Evolutionary conservation across 2,888 invertebrate species (phyloP).

Genomic region (Eupithecia subfuscata): DNA sequence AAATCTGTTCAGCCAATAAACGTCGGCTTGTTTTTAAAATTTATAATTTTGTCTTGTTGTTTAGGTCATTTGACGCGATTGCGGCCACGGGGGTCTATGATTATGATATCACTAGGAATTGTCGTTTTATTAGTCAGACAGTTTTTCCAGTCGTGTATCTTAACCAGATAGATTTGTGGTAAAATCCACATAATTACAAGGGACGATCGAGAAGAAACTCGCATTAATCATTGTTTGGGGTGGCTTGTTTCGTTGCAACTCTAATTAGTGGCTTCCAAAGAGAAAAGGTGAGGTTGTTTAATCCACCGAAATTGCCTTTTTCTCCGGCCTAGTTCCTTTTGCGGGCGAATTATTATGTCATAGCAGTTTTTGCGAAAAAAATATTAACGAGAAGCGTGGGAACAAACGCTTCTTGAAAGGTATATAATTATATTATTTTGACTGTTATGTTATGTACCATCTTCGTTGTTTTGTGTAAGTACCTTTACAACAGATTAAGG

Average conservation of each 20-base stretch:
- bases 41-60: too few relatives aligned
- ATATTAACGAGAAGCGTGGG: too few relatives aligned
- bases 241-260: constrained; percentile 25
- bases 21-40: too few relatives aligned
- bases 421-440: too few relatives aligned
- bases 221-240: constrained; percentile 46
- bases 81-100: neutral
- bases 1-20: too few relatives aligned
- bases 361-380: neutral
- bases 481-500: too few relatives aligned
- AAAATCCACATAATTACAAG: constrained; percentile 19
- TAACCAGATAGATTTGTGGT: neutral
- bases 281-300: constrained; percentile 8
- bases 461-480: neutral
- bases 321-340: constrained; percentile 2
- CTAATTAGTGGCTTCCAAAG: constrained; percentile 24
- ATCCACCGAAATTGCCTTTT: constrained; percentile 12
- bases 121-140: too few relatives aligned
- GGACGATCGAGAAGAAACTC: constrained; percentile 33
- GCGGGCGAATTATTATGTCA: neutral
- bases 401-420: too few relatives aligned
- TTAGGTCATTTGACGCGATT: neutral
- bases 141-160: too few relatives aligned
- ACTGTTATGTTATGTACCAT: neutral
- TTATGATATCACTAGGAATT: neutral